These are phyloP conservation scores for Coelopa pilipes DNA, from an alignment of 2,888 invertebrate species.

Conservation along the genomic window DNA sequence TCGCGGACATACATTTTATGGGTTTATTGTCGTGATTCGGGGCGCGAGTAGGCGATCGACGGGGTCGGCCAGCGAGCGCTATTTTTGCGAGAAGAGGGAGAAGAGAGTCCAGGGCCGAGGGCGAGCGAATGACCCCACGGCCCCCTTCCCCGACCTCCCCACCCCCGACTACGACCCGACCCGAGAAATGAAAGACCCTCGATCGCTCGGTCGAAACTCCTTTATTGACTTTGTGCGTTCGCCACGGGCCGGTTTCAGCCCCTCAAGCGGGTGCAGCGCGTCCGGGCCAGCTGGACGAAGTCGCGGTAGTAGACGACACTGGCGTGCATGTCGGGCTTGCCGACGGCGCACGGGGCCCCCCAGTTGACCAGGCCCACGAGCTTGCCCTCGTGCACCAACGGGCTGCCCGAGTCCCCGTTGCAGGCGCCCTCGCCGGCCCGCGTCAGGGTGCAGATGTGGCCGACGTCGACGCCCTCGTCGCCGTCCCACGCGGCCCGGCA, in stretches of 20 bases:
- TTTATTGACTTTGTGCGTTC: too few relatives aligned
- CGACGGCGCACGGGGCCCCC: constrained; percentile 58
- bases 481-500: constrained; percentile 68
- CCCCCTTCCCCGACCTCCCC: too few relatives aligned
- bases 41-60: too few relatives aligned
- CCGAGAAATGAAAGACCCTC: too few relatives aligned
- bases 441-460: constrained; percentile 72
- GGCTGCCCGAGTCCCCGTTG: constrained; percentile 59
- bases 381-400: constrained; percentile 52
- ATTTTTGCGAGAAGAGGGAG: too few relatives aligned
- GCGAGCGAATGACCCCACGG: too few relatives aligned
- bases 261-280: constrained; percentile 44
- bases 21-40: too few relatives aligned
- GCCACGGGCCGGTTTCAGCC: background rate
- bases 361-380: constrained; percentile 59
- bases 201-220: too few relatives aligned
- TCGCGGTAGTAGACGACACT: constrained; percentile 54
- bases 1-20: too few relatives aligned
- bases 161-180: too few relatives aligned
- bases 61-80: too few relatives aligned
- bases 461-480: constrained; percentile 68
- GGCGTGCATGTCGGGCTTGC: constrained; percentile 59
- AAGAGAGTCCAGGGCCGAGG: too few relatives aligned
- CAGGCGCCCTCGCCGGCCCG: constrained; percentile 69
- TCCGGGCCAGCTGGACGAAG: constrained; percentile 51